Evolutionary conservation across 1,140 invertebrate species (phyloP).

Genomic region (Drosophila parvula): DNA sequence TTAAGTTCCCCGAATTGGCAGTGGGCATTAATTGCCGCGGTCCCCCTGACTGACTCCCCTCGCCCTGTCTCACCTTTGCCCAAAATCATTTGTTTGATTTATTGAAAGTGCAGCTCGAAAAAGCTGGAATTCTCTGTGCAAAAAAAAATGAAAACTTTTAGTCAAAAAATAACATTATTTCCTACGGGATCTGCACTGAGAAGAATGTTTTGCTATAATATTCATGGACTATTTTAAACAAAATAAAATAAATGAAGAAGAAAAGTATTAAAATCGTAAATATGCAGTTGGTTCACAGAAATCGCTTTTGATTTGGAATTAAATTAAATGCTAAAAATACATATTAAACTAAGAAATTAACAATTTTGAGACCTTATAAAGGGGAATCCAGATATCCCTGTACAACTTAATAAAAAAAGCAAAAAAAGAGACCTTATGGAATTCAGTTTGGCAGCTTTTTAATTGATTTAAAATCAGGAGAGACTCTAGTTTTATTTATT

Average conservation of each 20-base stretch:
- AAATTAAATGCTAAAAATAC: no score
- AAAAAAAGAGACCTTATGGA: no score
- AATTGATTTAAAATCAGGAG: no score
- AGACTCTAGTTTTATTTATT: no score
- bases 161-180: slow-evolving; percentile 48
- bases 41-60: background rate
- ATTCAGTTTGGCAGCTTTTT: no score
- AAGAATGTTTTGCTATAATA: background rate
- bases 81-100: slow-evolving; percentile 59
- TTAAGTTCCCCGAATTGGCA: slow-evolving; percentile 55
- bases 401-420: no score
- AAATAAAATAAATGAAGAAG: background rate
- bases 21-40: slow-evolving; percentile 60
- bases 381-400: no score
- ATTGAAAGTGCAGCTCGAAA: slow-evolving; percentile 35
- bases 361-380: no score
- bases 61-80: background rate
- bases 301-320: no score
- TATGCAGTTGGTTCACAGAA: no score
- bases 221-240: background rate
- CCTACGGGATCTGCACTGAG: slow-evolving; percentile 1
- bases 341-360: no score
- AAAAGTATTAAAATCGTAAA: no score
- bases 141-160: slow-evolving; percentile 48
- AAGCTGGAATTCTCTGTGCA: slow-evolving; percentile 48